These are phyloP conservation scores for Clanis bilineata DNA, from an alignment of 2,888 invertebrate genomes.

Conservation along the genomic window DNA sequence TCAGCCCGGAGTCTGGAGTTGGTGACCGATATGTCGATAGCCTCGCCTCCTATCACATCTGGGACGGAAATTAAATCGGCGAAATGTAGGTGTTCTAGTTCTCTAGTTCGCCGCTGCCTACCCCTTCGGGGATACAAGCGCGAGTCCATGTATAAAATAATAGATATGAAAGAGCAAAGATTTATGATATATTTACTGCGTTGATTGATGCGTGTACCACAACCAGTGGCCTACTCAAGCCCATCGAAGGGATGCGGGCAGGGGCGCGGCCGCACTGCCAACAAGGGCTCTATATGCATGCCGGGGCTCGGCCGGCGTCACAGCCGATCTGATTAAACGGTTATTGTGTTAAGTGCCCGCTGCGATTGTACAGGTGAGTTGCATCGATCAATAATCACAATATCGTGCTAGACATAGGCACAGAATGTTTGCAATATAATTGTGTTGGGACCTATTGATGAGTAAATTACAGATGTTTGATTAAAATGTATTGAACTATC, in stretches of 20 bases:
- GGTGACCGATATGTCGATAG: no score
- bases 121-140: no score
- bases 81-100: no score
- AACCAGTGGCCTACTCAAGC: conserved; percentile 40
- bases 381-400: neutral
- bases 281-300: conserved; percentile 25
- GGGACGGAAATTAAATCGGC: no score
- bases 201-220: conserved; percentile 12
- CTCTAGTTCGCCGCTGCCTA: no score
- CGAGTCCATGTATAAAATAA: no score
- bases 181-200: conserved; percentile 10
- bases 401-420: neutral
- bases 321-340: conserved; percentile 7
- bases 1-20: no score
- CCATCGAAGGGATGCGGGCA: conserved; percentile 21
- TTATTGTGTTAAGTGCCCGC: conserved; percentile 9
- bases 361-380: neutral
- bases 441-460: no score
- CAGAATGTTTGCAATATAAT: neutral
- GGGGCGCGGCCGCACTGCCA: conserved; percentile 26
- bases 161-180: neutral
- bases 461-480: no score
- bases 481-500: neutral
- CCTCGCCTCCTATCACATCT: no score
- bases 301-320: conserved; percentile 1